Evolutionary conservation across 2,888 invertebrate species (phyloP), one percentile per base, ranked within the genome.

Genomic region (Abscondita cerata): DNA sequence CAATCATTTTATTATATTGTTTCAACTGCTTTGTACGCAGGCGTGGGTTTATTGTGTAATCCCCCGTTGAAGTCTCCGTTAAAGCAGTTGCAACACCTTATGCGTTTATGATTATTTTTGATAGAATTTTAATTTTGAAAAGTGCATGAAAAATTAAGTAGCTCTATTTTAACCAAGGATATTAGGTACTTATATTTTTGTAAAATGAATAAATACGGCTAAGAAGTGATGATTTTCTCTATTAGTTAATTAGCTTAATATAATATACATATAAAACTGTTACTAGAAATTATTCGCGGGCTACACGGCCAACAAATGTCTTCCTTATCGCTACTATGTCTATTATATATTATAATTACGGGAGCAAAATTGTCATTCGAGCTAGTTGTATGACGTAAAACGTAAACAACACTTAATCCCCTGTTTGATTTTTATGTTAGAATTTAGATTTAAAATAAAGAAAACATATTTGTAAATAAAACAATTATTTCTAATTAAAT

Each of bases 301-400:
- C 76, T 72, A 57, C 65, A 73, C 70, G 68, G 69, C 74, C 77
- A 78, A 77, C 78, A 79, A 76, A 78, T 79, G 79, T 79, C 79
- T 79, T 79, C 79, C 79, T 78, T 77, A 77, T 59, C 59, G 63
- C 63, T 64, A 64, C 59, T 59, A 63, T 63, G 63, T 64, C 71
- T 71, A 70, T 69, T 71, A 70, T 71, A 66, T 66, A 70, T 69
- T 70, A 71, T 71, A 69, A 69, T 68, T 71, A 71, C 70, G 71
- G 72, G 70, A 70, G 71, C 71, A 71, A 71, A 66, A 70, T 71
- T 71, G 71, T 71, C 71, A 71, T 71, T 71, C 70, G 70, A 71
- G 71, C 71, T 69, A 59, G 58, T 60, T 59, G 60, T 60, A 54
- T 54, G 44, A 60, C 59, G 58, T 59, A 59, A 59, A 19, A 59